Base-by-base conservation (phyloP, 2,888 invertebrate species). In the Netelia inedita region DNA sequence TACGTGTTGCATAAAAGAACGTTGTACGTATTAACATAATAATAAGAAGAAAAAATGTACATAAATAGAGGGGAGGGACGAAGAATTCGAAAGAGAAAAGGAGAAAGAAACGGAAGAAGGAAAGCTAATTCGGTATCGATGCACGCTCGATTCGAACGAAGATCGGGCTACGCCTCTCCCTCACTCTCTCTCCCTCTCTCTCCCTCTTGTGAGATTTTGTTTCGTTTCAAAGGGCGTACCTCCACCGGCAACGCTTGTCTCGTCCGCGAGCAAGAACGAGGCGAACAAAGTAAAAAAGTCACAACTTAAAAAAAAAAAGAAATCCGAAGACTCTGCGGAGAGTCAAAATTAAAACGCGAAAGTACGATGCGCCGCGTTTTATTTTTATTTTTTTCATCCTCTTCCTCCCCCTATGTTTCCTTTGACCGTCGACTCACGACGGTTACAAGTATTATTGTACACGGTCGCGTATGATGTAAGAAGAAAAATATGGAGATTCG, bases 71-170 rank as follows among this genome's bases (percentile, higher is more conserved):
- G 3, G 3, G 14, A 23, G 9, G 8, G 10, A 19, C 5, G 43
- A 11, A 53, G 35, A 11, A 35, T 3, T 23, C n/a, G 65, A 55
- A 35, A 19, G 14, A 63, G 14, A 41, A 46, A 53, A 50, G 6
- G 66, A 71, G 82, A 71, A 53, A 53, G 59, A 82, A 74, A 68
- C 71, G 69, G 69, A 82, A 74, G 82, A 79, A 68, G 19, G 69
- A 82, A 66, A 75, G 79, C 65, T 85, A 85, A 79, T 85, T 85
- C 79, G 78, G 71, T 68, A 85, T 85, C 85, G 85, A 85, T 79
- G 85, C 85, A 65, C 65, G 79, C 71, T 79, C 79, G 85, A 85
- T 85, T 79, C 82, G 46, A 75, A 79, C 71, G 75, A 65, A 83
- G 71, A 85, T 75, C 74, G 65, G 79, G 79, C 28, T 75, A 85